Conservation (phyloP, 2,797 vertebrate species). For the Syngnathus rostellatus region DNA sequence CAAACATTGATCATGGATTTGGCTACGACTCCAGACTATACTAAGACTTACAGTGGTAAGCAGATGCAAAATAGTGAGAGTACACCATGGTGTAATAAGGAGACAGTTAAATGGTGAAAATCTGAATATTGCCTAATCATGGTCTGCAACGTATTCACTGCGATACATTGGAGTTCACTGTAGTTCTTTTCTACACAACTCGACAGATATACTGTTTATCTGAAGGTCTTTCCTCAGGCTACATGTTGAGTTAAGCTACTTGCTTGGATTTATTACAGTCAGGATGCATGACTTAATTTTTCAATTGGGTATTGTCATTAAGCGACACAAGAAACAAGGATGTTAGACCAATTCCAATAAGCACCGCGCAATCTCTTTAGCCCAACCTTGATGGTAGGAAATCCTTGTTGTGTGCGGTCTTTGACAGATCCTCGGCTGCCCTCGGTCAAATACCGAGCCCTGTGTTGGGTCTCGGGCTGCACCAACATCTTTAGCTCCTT, state of each 20-base stretch:
- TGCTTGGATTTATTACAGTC: neutral
- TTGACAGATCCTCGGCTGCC: slow-evolving; percentile 98
- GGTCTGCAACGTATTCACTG: neutral
- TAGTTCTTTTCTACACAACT: neutral
- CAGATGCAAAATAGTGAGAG: too few relatives aligned
- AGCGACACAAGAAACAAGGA: neutral
- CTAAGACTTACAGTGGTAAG: too few relatives aligned
- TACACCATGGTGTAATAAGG: too few relatives aligned
- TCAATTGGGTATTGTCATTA: neutral
- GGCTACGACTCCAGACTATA: too few relatives aligned
- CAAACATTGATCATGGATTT: too few relatives aligned
- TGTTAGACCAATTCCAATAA: slow-evolving; percentile 6
- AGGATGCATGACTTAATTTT: neutral
- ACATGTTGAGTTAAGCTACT: neutral
- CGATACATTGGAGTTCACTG: neutral
- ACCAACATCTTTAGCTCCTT: slow-evolving; percentile 97
- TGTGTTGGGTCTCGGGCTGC: slow-evolving; percentile 95
- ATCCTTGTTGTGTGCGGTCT: slow-evolving; percentile 95
- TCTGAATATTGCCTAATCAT: too few relatives aligned
- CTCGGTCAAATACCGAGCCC: slow-evolving; percentile 95
- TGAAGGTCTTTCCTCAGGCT: neutral
- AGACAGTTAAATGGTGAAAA: too few relatives aligned
- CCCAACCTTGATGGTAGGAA: slow-evolving; percentile 92
- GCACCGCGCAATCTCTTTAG: slow-evolving; percentile 7
- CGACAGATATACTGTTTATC: neutral